These are phyloP conservation scores for Apis laboriosa DNA, from an alignment of 1,140 invertebrate species.

Conservation along the genomic window DNA sequence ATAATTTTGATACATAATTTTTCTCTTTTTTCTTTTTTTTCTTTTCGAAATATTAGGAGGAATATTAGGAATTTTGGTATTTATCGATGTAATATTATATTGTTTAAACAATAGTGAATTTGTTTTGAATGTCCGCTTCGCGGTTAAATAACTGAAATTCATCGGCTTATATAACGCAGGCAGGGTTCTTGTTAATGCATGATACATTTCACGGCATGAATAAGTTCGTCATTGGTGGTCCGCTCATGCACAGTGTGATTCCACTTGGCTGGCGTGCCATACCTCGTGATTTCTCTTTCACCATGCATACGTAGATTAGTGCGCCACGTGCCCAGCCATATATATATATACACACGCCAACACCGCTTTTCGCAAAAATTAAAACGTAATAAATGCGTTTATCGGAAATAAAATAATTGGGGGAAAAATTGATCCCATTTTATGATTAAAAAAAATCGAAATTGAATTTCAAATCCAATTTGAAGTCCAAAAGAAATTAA, in stretches of 20 bases:
- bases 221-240: neutral
- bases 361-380: neutral
- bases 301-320: neutral
- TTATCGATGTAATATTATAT: neutral
- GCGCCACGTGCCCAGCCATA: neutral
- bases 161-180: neutral
- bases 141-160: constrained; percentile 52
- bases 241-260: neutral
- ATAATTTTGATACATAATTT: neutral
- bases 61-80: too few species aligned
- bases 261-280: neutral
- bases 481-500: too few species aligned
- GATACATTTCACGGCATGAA: neutral
- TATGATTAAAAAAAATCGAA: too few species aligned
- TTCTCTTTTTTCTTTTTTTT: neutral
- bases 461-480: too few species aligned
- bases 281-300: constrained; percentile 1
- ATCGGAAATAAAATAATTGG: too few species aligned
- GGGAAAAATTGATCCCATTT: too few species aligned
- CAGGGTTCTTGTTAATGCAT: neutral
- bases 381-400: too few species aligned
- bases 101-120: neutral
- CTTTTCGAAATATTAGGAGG: neutral
- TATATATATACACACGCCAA: neutral
- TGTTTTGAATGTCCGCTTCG: constrained; percentile 49